A percentile compares a stretch with the other conserved stretches of the same genome.
Conservation (phyloP, 2,888 invertebrate genomes). For the Trissoscelio sp. region DNA sequence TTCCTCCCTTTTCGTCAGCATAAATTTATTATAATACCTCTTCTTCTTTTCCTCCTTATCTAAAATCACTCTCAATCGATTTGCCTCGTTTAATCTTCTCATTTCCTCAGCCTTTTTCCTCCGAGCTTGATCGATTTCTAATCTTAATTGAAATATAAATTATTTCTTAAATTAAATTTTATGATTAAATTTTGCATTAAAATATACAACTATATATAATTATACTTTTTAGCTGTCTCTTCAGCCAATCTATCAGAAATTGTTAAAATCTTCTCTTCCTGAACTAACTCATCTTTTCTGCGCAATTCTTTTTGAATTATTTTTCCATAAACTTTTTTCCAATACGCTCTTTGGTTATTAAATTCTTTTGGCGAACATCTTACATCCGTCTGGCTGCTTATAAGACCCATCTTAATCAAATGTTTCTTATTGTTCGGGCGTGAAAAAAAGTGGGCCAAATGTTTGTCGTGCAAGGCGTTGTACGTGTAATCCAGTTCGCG, state of each 20-base stretch:
- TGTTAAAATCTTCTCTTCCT: too few species aligned
- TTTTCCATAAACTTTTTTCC: slow-evolving; percentile 77
- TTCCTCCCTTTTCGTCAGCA: slow-evolving; percentile 47
- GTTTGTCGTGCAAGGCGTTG: slow-evolving; percentile 80
- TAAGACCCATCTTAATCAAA: slow-evolving; percentile 73
- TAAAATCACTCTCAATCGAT: slow-evolving; percentile 24
- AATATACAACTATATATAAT: too few species aligned
- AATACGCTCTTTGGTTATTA: slow-evolving; percentile 83
- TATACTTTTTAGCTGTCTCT: too few species aligned
- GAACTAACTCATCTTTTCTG: too few species aligned
- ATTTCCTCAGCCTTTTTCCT: slow-evolving; percentile 33
- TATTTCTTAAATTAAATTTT: too few species aligned
- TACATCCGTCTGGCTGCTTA: slow-evolving; percentile 81
- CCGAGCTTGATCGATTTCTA: background rate
- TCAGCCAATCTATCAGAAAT: too few species aligned
- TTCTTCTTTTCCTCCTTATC: slow-evolving; percentile 27
- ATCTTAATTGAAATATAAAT: slow-evolving; percentile 1
- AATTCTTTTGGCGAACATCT: slow-evolving; percentile 83
- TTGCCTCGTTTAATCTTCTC: slow-evolving; percentile 21
- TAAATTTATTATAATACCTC: slow-evolving; percentile 44
- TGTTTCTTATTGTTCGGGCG: slow-evolving; percentile 62
- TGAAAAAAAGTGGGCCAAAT: slow-evolving; percentile 75
- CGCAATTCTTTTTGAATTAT: slow-evolving; percentile 17
- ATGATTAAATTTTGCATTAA: too few species aligned
- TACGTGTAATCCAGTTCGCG: slow-evolving; percentile 76